Evolutionary conservation across 2,113 vertebrate genomes (phyloP).

Genomic region (Oreochromis niloticus): DNA sequence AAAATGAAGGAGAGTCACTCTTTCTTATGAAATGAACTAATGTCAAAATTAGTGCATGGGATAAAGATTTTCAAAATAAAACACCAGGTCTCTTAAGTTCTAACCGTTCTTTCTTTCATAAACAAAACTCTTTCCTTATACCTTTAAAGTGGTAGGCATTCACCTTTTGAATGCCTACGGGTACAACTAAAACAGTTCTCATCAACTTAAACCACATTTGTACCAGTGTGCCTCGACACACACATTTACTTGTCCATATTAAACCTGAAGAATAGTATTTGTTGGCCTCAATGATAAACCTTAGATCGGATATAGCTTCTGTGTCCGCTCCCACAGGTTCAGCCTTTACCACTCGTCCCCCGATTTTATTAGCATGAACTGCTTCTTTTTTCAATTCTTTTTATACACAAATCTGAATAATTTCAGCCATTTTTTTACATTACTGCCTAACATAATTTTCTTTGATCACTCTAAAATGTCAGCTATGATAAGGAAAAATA

Average conservation of each 20-base stretch:
- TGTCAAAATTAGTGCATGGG: background rate
- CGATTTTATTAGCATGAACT: background rate
- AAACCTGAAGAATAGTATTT: background rate
- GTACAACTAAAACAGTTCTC: background rate
- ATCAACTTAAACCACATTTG: background rate
- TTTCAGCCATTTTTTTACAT: background rate
- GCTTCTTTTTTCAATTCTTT: background rate
- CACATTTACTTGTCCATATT: background rate
- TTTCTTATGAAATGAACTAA: background rate
- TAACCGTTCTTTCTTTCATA: background rate
- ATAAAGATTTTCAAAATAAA: background rate
- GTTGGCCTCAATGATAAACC: background rate
- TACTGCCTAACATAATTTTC: conserved; percentile 1
- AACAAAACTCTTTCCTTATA: background rate
- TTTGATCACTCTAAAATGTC: conserved; percentile 34
- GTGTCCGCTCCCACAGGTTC: background rate
- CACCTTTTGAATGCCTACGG: background rate
- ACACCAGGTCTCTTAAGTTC: background rate
- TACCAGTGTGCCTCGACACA: background rate
- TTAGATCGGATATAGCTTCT: background rate
- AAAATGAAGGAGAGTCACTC: background rate
- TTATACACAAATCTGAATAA: background rate
- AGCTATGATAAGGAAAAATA: conserved; percentile 3
- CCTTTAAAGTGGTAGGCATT: background rate
- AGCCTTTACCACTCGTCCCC: background rate